These are phyloP conservation scores for Aurelia sp. DNA, from an alignment of 30 jellyfish, hydroid and myxozoan genomes.

Conservation along the genomic window DNA sequence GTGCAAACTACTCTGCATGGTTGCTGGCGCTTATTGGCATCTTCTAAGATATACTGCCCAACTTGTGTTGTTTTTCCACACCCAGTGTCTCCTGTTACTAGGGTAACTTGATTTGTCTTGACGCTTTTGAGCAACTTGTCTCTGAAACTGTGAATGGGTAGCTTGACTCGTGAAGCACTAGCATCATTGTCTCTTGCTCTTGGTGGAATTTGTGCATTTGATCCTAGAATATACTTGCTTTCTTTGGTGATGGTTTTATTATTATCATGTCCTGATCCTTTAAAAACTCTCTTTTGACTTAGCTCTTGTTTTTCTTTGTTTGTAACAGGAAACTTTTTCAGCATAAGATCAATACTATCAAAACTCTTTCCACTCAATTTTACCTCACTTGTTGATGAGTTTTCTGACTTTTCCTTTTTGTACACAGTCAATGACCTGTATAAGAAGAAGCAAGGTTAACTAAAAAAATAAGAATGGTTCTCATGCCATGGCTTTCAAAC, in stretches of 20 bases:
- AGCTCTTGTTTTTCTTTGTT: conserved; percentile 74
- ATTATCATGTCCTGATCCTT: conserved; percentile 57
- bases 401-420: conserved; percentile 43
- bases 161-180: conserved; percentile 30
- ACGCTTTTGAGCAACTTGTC: conserved; percentile 56
- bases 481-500: too few relatives aligned
- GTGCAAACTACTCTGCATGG: conserved; percentile 77
- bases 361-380: conserved; percentile 34
- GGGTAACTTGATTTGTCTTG: conserved; percentile 59
- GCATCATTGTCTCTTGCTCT: conserved; percentile 51
- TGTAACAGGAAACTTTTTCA: conserved; percentile 70
- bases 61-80: conserved; percentile 91
- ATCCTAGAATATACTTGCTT: conserved; percentile 46
- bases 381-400: conserved; percentile 42
- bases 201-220: conserved; percentile 77
- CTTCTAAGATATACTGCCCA: conserved; percentile 75
- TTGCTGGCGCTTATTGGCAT: conserved; percentile 44
- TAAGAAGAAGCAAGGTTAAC: too few relatives aligned
- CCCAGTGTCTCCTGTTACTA: conserved; percentile 83
- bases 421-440: conserved; percentile 48
- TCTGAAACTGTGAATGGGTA: conserved; percentile 63
- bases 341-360: conserved; percentile 35
- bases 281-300: conserved; percentile 62
- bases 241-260: conserved; percentile 44
- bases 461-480: too few relatives aligned